These are phyloP conservation scores for Aphidius gifuensis DNA, from an alignment of 1,140 invertebrate genomes.

Conservation along the genomic window DNA sequence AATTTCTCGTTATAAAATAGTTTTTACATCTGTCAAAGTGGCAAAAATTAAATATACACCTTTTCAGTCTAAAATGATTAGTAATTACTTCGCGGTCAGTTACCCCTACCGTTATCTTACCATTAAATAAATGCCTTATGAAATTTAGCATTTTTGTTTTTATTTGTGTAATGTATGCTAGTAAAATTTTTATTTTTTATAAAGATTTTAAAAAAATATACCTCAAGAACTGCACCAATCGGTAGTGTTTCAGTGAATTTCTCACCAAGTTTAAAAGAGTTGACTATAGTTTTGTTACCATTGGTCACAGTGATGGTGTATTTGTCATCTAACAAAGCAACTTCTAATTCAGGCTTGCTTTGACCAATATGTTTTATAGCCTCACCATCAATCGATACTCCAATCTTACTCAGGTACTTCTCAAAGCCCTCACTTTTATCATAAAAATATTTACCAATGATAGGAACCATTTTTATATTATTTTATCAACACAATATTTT, in stretches of 20 bases:
- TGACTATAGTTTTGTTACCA: slow-evolving; percentile 35
- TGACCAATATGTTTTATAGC: slow-evolving; percentile 31
- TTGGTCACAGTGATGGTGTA: slow-evolving; percentile 41
- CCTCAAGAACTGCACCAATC: slow-evolving; percentile 40
- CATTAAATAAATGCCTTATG: too few species aligned
- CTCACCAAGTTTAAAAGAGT: slow-evolving; percentile 44
- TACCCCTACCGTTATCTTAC: too few species aligned
- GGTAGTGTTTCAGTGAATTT: slow-evolving; percentile 47
- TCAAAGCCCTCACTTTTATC: slow-evolving; percentile 46
- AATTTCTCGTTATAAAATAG: too few species aligned
- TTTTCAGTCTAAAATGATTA: too few species aligned
- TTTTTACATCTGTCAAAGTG: too few species aligned
- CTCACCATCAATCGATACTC: slow-evolving; percentile 32
- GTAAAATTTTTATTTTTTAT: too few species aligned
- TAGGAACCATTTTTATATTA: slow-evolving; percentile 31
- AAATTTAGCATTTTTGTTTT: too few species aligned
- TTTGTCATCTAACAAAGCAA: slow-evolving; percentile 35
- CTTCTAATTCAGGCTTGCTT: slow-evolving; percentile 41
- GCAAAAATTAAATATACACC: too few species aligned
- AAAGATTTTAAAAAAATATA: slow-evolving; percentile 26
- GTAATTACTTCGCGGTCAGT: too few species aligned
- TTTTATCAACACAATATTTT: background rate
- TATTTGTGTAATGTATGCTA: too few species aligned
- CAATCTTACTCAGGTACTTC: slow-evolving; percentile 43
- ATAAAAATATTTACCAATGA: slow-evolving; percentile 48